Base-by-base conservation (phyloP, 2,888 invertebrate species). In the Eretmocerus hayati region DNA sequence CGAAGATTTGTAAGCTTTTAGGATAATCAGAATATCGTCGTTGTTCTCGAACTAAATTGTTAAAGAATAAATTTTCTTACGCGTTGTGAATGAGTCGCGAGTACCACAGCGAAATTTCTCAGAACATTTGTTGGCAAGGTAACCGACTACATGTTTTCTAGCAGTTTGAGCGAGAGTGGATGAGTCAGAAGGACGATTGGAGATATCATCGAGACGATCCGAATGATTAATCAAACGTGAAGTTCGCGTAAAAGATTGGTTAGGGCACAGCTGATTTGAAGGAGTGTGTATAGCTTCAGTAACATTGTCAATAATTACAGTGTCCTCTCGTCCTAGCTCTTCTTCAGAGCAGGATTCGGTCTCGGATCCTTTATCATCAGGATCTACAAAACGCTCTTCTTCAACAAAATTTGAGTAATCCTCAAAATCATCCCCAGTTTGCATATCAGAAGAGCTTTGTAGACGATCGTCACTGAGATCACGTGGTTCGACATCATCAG, bases 71-170 rank as follows among this genome's bases (percentile, higher is more conserved):
- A n/a, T n/a, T 15, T 36, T 36, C 11, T 36, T 6, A 16, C 16
- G 6, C 4, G 18, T 36, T 16, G 16, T 15, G 18, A 4, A 36
- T 36, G 4, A 16, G 26, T 41, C 19, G 31, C 42, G 21, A 16
- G 31, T 15, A 20, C 5, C 5, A 21, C 32, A 42, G n/a, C 33
- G n/a, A 20, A 13, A 32, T 33, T 42, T 42, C 6, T n/a, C n/a
- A 32, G 4, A 42, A 32, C 13, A 42, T 21, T 42, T 42, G 18
- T 15, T 32, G 6, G 42, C 42, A 4, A 32, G 31, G 33, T 42
- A 42, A 5, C 42, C 20, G 15, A 33, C 42, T 16, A 42, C 42
- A 21, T 42, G 33, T 15, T 42, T 42, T 3, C 31, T 42, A 13
- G 19, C 5, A 32, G 32, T 13, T 42, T 42, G 42, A 15, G 22